phyloP scores from a whole-genome alignment of 2,888 invertebrate genomes.

The Cantharis nigra region DNA sequence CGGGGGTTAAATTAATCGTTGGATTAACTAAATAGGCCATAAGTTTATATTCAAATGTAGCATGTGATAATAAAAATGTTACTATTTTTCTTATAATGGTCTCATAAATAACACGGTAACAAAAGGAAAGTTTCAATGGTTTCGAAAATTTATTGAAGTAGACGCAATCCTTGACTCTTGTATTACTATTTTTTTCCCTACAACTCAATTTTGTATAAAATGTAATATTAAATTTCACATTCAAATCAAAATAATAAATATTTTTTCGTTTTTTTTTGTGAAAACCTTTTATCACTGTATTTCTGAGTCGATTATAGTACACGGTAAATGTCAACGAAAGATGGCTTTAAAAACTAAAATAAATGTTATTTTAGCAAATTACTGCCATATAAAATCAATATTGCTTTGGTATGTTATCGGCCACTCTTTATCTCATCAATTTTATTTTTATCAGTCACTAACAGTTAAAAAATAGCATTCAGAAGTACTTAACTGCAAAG shows the following conservation, averaged over 20 bases:
- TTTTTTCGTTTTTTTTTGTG: not conserved
- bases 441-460: not conserved
- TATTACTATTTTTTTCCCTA: not conserved
- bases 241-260: not conserved
- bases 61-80: not conserved
- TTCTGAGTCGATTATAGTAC: not conserved
- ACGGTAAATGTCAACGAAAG: not conserved
- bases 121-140: not conserved
- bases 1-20: not conserved
- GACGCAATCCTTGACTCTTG: not conserved
- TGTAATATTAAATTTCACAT: not conserved
- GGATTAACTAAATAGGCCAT: not conserved
- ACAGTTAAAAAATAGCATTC: not conserved
- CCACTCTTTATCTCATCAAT: not conserved
- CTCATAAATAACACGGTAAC: slow-evolving; percentile 1
- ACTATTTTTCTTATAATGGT: not conserved
- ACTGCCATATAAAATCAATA: not conserved
- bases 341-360: not conserved
- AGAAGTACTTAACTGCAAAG: not conserved
- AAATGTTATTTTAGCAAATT: not conserved
- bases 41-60: not conserved
- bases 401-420: not conserved
- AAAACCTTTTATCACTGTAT: not conserved
- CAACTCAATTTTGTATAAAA: not conserved
- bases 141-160: slow-evolving; percentile 3